These are phyloP conservation scores for Drosophila leontia DNA, from an alignment of 1,140 invertebrate genomes.

Conservation along the genomic window DNA sequence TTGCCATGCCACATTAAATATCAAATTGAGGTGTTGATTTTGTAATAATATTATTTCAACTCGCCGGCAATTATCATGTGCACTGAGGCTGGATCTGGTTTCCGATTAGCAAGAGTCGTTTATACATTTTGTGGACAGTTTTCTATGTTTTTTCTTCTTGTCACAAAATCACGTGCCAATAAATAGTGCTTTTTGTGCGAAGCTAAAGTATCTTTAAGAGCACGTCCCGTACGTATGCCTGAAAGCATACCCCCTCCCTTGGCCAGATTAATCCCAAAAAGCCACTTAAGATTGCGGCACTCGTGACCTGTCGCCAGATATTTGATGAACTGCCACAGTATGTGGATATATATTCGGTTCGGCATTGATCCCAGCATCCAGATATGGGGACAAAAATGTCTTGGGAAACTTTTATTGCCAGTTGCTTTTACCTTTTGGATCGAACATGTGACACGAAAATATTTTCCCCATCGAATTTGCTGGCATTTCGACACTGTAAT, in stretches of 20 bases:
- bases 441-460: too few species aligned
- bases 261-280: slow-evolving; percentile 29
- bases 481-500: slow-evolving; percentile 31
- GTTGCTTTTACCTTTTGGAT: slow-evolving; percentile 37
- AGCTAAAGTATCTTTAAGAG: slow-evolving; percentile 36
- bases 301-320: slow-evolving; percentile 53
- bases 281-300: slow-evolving; percentile 39
- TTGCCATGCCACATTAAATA: slow-evolving; percentile 61
- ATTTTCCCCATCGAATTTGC: slow-evolving; percentile 46
- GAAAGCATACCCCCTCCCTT: slow-evolving; percentile 13
- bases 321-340: slow-evolving; percentile 68
- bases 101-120: slow-evolving; percentile 10
- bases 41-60: slow-evolving; percentile 40
- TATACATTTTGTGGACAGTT: not conserved
- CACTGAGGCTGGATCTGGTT: slow-evolving; percentile 24
- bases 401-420: slow-evolving; percentile 68
- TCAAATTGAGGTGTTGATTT: slow-evolving; percentile 62
- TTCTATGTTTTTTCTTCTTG: not conserved
- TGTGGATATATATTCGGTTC: slow-evolving; percentile 27
- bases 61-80: slow-evolving; percentile 60
- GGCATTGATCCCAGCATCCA: slow-evolving; percentile 28
- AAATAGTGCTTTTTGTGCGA: slow-evolving; percentile 45
- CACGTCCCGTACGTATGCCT: not conserved
- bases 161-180: slow-evolving; percentile 14
- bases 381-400: slow-evolving; percentile 68